Base-by-base conservation (phyloP, 1,140 invertebrate species). In the Leptoteleia sp. region DNA sequence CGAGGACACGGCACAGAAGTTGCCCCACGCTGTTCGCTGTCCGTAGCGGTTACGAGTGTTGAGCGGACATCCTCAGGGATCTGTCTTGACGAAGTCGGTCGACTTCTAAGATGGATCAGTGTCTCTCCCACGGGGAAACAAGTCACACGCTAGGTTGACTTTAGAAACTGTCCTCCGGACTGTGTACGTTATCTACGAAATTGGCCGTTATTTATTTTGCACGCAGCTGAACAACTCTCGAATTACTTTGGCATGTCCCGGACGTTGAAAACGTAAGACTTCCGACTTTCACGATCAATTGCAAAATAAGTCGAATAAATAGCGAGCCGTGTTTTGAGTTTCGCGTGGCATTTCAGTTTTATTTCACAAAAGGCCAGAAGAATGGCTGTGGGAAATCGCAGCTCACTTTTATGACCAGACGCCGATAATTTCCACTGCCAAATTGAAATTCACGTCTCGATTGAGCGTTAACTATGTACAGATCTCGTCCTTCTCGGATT, bases 361-460 rank as follows among this genome's bases (percentile, higher is more conserved):
- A 65, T 55, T 77, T 37, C 54, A 31, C 54, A 42, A 42, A 65
- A 62, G 25, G 19, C 38, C 8, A 73, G 70, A n/a, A n/a, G n/a
- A 79, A 73, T 73, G 64, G 62, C 59, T 11, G 70, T 47, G 70
- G 42, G 64, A 71, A 77, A 77, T 71, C 47, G 65, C 55, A 37
- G 27, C 54, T 27, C 59, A 45, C 48, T 75, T 79, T 79, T 65
- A 79, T 37, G 76, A 75, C 47, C 45, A 33, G 38, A 59, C 50
- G 52, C 48, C 25, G 45, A 70, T 43, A 52, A 59, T 59, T 64
- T 68, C 33, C 50, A 61, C 47, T 79, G 59, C 47, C 70, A 75
- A 81, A 79, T 83, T 82, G 76, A 80, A 83, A 83, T 80, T 71
- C 76, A 50, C 75, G 64, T 76, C 79, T 76, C 79, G 73, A 80